Evolutionary conservation across 2,113 vertebrate species (phyloP), one percentile per base, ranked within the genome.

Genomic region (Eretmochelys imbricata): DNA sequence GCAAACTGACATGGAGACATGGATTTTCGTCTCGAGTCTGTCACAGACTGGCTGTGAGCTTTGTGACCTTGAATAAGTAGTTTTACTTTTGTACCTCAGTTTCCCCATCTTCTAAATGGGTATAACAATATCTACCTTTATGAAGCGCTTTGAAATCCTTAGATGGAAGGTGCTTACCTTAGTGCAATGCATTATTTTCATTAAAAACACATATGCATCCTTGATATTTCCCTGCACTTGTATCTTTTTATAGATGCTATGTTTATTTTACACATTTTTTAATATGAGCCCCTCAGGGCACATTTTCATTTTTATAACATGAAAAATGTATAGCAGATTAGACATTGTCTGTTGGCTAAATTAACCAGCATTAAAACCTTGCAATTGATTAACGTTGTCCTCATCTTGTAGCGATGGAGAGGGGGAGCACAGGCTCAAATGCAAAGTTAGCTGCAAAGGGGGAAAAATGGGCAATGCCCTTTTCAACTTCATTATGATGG

Each of bases 361-460:
- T 42, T 12, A 17, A 49, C 38, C 25, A 24, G 72, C 2, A 49
- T 13, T 35, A 57, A 88, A 88, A 65, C 3, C 0, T 80, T 16
- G 8, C 5, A 1, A 53, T 35, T 69, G 80, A 89, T 27, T 38
- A 59, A 0, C 35, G 1, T 11, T 3, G 0, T 14, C 20, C 38
- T 78, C 10, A 55, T 29, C 57, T 89, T 10, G 7, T 29, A 3
- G 20, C 3, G 62, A 8, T 65, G 83, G 87, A 50, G 22, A 27
- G 11, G 84, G 84, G 85, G 51, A 82, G 80, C 65, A n/a, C 35
- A 13, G 24, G 87, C 20, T 11, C 2, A n/a, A 76, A 48, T 0
- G 0, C 1, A 24, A 69, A 35, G 10, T 48, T 35, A 82, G 53
- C 48, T 82, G 4, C 29, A 20, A 13, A 75, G 42, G n/a, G 14